A percentile compares a stretch with the other conserved stretches of the same genome.
Conservation (phyloP, 2,797 vertebrate genomes). For the Natrix natrix region DNA sequence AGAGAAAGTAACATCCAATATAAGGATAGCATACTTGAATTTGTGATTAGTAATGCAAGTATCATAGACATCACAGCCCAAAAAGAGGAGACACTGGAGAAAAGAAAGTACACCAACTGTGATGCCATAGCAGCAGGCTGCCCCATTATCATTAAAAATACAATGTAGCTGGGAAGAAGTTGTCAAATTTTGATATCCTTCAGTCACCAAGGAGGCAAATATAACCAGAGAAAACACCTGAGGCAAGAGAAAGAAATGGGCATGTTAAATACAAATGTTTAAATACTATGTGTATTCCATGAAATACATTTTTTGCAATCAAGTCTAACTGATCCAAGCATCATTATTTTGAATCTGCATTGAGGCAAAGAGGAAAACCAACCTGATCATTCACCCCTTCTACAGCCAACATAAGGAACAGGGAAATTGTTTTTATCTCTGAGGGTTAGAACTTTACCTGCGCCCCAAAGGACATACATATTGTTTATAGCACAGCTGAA, state of each 20-base stretch:
- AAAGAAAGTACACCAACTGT: conserved; percentile 50
- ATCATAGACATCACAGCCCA: conserved; percentile 47
- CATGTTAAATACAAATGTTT: neutral
- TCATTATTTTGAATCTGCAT: neutral
- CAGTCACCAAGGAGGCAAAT: conserved; percentile 61
- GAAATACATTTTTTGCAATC: neutral
- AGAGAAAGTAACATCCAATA: conserved; percentile 59
- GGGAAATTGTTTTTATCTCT: neutral
- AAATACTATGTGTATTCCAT: neutral
- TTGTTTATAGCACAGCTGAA: neutral
- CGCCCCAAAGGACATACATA: neutral
- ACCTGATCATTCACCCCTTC: neutral
- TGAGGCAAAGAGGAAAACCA: neutral
- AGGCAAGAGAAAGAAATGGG: neutral
- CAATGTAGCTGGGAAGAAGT: conserved; percentile 56
- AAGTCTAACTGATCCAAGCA: neutral
- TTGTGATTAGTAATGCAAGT: conserved; percentile 9
- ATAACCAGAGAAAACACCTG: conserved; percentile 64
- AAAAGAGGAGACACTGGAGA: conserved; percentile 55
- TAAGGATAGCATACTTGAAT: conserved; percentile 50
- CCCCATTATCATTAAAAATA: conserved; percentile 52
- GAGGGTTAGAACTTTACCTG: neutral
- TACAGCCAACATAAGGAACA: neutral
- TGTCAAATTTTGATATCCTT: conserved; percentile 62
- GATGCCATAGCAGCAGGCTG: conserved; percentile 57